A percentile compares a stretch with the other conserved stretches of the same genome.
phyloP scores from a whole-genome alignment of 2,888 invertebrate genomes.

The Leptogaster cylindrica region DNA sequence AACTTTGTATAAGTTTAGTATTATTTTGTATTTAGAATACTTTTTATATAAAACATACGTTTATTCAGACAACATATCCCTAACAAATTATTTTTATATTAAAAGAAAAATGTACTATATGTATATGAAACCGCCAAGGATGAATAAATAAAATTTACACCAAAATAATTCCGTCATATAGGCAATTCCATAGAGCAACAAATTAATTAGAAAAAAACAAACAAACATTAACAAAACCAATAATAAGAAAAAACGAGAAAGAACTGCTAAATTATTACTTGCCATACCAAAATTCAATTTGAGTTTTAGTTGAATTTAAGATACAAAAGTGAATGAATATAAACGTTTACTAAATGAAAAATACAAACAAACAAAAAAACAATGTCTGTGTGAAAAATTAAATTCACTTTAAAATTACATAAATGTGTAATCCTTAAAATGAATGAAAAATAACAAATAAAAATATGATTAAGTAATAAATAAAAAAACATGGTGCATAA shows the following conservation, averaged over 20 bases:
- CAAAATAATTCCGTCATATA: constrained; percentile 8
- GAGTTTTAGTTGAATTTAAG: no score
- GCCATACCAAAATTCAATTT: not conserved
- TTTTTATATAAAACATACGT: not conserved
- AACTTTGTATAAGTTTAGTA: no score
- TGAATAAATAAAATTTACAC: not conserved
- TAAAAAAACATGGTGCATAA: constrained; percentile 32
- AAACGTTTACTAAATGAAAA: not conserved
- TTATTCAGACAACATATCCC: constrained; percentile 6
- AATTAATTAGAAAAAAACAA: not conserved
- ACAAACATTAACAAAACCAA: not conserved
- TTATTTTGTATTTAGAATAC: no score
- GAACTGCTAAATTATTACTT: not conserved
- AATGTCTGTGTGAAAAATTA: not conserved
- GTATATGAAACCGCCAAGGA: not conserved
- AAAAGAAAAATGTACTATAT: not conserved
- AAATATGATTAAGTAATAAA: not conserved
- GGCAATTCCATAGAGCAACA: constrained; percentile 2
- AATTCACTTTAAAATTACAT: not conserved
- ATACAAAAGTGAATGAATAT: not conserved
- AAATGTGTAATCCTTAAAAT: not conserved
- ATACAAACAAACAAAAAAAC: not conserved
- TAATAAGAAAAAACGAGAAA: not conserved
- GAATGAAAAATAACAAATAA: constrained; percentile 4
- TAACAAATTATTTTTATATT: constrained; percentile 6